Base-by-base conservation (phyloP, 2,113 vertebrate species). In the Xenopus laevis region DNA sequence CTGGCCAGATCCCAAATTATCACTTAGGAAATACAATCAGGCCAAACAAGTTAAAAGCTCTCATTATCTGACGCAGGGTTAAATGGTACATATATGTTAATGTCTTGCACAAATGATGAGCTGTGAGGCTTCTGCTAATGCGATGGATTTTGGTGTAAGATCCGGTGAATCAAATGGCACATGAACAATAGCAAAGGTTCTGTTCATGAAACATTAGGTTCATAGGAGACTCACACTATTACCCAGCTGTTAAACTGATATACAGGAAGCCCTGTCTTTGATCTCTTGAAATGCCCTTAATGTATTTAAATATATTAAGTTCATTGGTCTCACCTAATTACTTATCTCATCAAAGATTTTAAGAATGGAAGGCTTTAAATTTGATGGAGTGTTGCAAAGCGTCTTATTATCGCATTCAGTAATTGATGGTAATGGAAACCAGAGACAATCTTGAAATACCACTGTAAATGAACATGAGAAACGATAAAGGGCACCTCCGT, bases 271-370 rank as follows among this genome's bases (percentile, higher is more conserved):
- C 40, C 20, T 46, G 18, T 10, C 47, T 63, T 13, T 69, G 59
- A 76, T 63, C 40, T 84, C 87, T 85, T 82, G 86, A 87, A 67
- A 10, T 57, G 33, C 13, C 30, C 18, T 46, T 89, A 89, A 89
- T 79, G 81, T 83, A 87, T 82, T 77, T 44, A 40, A 65, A 67
- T 74, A 68, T 82, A 61, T 86, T 86, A 76, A 80, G 65, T 78
- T 77, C 74, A 82, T 80, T 82, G 78, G 83, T 88, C 76, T 75
- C 81, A 81, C 82, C 88, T 87, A 92, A 91, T 92, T 88, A 87
- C 84, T 87, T 90, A 90, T 84, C 81, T 88, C 82, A 87, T 91
- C 87, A 89, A 91, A 87, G 70, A 86, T 27, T 1, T 27, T 79
- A 80, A 86, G 23, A 1, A 27, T 27, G 4, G 78, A 73, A 85